Base-by-base conservation (phyloP, 2,888 invertebrate genomes). In the Danaus chrysippus region DNA sequence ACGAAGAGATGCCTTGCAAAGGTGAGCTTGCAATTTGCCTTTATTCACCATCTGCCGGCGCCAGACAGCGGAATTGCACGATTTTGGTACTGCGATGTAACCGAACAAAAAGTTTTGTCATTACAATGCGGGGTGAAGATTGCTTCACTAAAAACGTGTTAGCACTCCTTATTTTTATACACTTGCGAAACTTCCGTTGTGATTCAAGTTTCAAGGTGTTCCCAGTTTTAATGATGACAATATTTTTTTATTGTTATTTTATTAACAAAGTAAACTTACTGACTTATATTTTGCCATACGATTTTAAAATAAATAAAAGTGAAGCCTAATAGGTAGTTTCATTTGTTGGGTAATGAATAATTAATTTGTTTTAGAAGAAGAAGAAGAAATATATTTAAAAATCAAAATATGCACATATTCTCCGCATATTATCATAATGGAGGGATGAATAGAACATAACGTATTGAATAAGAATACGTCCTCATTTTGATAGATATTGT, bases 401-500 rank as follows among this genome's bases (percentile, higher is more conserved):
- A 34, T 34, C 23, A 34, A 34, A 34, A 34, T 34, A 34, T 34
- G 23, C 12, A 46, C n/a, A 46, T 13, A 46, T 46, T 46, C 10
- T 46, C 12, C 15, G 9, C 13, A n/a, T 46, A 77, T 69, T 77
- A 82, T 84, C 76, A 77, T 76, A 79, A 79, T 78, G 76, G 76
- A 71, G 70, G 69, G 72, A 72, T 71, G 67, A 70, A 72, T 69
- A 34, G 23, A 34, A 59, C 72, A 71, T 74, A 71, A 71, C 73
- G 74, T 79, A 83, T 84, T 81, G 82, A 79, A 82, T 84, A 81
- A 76, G 80, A 85, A 84, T 87, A 81, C 79, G 76, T 79, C 76
- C 80, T 82, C 82, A 81, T 83, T 76, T 79, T 76, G 72, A 76
- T 81, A 78, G 84, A 84, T 87, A 86, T 86, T 87, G 87, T 86